Percentiles rank a stretch among this genome's conserved stretches.
Evolutionary conservation across 2,113 vertebrate genomes (phyloP).

Genomic region (Pteronura brasiliensis): DNA sequence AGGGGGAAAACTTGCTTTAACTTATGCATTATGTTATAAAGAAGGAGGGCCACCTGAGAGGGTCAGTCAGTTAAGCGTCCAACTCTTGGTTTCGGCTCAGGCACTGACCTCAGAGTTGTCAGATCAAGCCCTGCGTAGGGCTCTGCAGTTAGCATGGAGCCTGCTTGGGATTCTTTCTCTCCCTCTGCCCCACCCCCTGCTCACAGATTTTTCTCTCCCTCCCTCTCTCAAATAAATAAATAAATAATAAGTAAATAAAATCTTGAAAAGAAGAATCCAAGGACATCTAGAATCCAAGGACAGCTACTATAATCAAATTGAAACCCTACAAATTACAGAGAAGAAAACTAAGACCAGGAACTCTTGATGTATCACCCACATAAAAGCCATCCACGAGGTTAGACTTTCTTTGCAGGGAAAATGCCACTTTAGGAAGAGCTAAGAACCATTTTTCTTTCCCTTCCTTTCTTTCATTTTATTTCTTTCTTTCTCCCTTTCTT

Average conservation of each 20-base stretch:
- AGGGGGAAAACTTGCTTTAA: not conserved
- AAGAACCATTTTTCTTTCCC: not conserved
- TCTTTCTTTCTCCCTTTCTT: too few species aligned
- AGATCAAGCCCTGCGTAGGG: not conserved
- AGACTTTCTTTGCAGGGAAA: not conserved
- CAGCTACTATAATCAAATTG: too few species aligned
- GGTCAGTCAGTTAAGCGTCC: not conserved
- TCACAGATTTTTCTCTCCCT: not conserved
- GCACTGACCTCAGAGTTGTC: not conserved
- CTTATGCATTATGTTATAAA: not conserved
- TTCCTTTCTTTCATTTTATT: rapidly evolving
- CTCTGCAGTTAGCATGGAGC: not conserved
- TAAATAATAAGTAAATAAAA: not conserved
- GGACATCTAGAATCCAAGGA: too few species aligned
- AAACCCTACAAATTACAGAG: too few species aligned
- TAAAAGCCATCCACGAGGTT: not conserved
- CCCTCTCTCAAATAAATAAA: not conserved
- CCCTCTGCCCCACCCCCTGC: not conserved
- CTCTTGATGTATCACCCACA: not conserved
- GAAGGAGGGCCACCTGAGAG: not conserved
- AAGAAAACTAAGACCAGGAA: too few species aligned
- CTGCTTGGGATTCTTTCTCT: not conserved
- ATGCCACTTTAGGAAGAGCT: not conserved
- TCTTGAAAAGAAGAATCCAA: not conserved
- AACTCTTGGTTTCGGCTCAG: not conserved